phyloP scores from a whole-genome alignment of 92 coral and sea anemone genomes.

The Galaxea fascicularis region DNA sequence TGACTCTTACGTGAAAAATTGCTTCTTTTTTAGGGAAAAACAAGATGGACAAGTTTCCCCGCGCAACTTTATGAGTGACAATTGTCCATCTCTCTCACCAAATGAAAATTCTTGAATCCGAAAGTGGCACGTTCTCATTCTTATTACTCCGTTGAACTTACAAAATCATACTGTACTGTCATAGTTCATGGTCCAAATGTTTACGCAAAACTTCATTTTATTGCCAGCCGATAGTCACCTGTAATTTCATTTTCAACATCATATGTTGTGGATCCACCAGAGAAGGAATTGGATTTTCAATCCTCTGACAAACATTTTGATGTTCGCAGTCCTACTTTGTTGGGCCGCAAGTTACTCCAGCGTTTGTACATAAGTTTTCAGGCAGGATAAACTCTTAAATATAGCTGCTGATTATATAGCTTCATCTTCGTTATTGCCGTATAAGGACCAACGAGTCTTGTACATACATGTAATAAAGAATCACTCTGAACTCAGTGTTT shows the following conservation, averaged over 20 bases:
- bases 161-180: not conserved
- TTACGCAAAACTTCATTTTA: too few species aligned
- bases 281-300: not conserved
- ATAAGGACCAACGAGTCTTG: not conserved
- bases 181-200: too few species aligned
- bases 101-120: conserved; percentile 39
- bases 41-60: conserved; percentile 97
- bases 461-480: not conserved
- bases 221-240: too few species aligned
- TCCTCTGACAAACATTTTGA: too few species aligned
- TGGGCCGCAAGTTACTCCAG: not conserved
- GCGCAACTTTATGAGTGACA: conserved; percentile 92
- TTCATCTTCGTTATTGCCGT: not conserved
- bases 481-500: not conserved
- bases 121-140: not conserved
- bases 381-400: not conserved
- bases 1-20: not conserved
- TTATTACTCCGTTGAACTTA: too few species aligned
- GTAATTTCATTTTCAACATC: too few species aligned
- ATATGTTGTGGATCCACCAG: too few species aligned
- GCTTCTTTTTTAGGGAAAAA: conserved; percentile 81
- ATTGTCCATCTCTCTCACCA: conserved; percentile 90
- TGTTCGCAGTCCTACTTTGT: not conserved
- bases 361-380: not conserved
- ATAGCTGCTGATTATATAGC: not conserved